Evolutionary conservation across 2,113 vertebrate species (phyloP), one percentile per base, ranked within the genome.

Genomic region (Ranitomeya variabilis): DNA sequence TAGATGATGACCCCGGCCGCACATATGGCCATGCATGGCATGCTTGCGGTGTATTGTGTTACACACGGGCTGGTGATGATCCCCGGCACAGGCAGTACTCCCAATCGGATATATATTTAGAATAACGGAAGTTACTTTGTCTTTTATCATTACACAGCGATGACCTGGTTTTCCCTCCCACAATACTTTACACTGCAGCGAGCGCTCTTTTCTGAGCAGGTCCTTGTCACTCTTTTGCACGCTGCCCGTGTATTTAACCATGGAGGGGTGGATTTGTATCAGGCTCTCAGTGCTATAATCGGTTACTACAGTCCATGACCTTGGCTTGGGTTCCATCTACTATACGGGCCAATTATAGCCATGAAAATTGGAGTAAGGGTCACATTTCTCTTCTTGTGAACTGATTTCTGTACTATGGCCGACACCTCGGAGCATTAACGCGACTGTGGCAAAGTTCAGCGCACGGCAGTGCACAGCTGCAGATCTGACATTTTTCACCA

Each of bases 31-130:
- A 45, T 14, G 71, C 12, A 60, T 66, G 62, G 60, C 15, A 73
- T 79, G n/a, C 18, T 52, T 45, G 4, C 8, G 5, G 52, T 59
- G 52, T 87, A 82, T 82, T 82, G 86, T 62, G 55, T 82, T 88
- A 81, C 86, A 81, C 37, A 21, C 6, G 21, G 51, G 6, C 79
- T 59, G 15, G 4, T 80, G 11, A 21, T 2, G 7, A 54, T 55
- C 23, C 51, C 23, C 4, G 31, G 60, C 10, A 82, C 60, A 15
- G 59, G 67, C 19, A 52, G 81, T 54, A 15, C 81, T 26, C 78
- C 59, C 31, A 16, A 73, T 6, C 52, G 16, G 55, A 55, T 60
- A 15, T 80, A 80, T 60, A 59, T 80, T 59, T 60, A 31, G 54
- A 4, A 60, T 3, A 59, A 59, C 3, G 26, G 26, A 6, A 3